Evolutionary conservation across 2,113 vertebrate genomes (phyloP).

Genomic region (Oryzias curvinotus): DNA sequence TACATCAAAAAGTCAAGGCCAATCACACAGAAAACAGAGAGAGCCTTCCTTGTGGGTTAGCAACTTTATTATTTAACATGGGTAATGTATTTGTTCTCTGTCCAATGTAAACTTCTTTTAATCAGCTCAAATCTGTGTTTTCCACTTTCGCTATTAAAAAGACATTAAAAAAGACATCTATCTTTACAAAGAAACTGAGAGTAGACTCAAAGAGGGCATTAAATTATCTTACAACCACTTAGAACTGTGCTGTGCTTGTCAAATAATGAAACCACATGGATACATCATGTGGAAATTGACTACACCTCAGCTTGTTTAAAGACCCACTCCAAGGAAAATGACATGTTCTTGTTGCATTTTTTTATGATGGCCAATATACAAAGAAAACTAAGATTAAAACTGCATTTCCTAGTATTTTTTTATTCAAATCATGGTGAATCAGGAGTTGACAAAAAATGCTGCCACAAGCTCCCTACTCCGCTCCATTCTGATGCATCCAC

Average conservation of each 20-base stretch:
- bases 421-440: no score
- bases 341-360: no score
- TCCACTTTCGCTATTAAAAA: slow-evolving; percentile 50
- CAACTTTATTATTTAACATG: slow-evolving; percentile 21
- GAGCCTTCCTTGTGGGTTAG: slow-evolving; percentile 10
- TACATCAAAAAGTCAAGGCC: neutral
- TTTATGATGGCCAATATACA: no score
- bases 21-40: slow-evolving; percentile 1
- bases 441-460: no score
- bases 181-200: slow-evolving; percentile 40
- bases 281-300: slow-evolving; percentile 10
- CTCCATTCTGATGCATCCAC: no score
- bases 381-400: no score
- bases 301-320: slow-evolving; percentile 12
- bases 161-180: slow-evolving; percentile 59
- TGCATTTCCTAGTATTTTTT: no score
- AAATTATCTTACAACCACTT: slow-evolving; percentile 25
- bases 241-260: slow-evolving; percentile 34
- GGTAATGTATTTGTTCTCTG: slow-evolving; percentile 30
- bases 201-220: slow-evolving; percentile 13
- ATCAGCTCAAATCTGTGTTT: slow-evolving; percentile 21
- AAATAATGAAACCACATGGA: slow-evolving; percentile 33
- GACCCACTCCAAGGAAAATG: neutral
- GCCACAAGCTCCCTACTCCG: no score
- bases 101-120: slow-evolving; percentile 38